Conservation (phyloP, 2,113 vertebrate genomes). For the Trogon surrucura region DNA sequence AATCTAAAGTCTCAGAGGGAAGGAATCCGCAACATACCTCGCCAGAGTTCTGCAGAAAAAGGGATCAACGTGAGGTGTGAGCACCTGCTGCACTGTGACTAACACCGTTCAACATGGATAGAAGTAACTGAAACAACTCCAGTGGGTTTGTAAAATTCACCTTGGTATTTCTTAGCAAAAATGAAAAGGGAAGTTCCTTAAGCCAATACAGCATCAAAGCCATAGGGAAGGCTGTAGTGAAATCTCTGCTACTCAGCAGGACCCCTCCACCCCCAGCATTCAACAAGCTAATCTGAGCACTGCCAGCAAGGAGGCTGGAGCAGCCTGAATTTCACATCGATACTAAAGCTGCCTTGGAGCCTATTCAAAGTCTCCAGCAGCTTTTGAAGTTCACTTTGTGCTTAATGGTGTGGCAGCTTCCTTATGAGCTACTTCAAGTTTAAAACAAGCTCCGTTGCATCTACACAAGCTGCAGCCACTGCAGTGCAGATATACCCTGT, state of each 20-base stretch:
- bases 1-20: background rate
- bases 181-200: background rate
- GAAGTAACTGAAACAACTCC: background rate
- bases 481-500: background rate
- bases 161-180: background rate
- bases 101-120: background rate
- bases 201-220: background rate
- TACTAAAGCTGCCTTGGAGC: background rate
- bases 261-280: background rate
- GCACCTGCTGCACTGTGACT: background rate
- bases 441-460: background rate
- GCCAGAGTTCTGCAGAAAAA: background rate
- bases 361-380: rapidly evolving
- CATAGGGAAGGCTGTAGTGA: background rate
- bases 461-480: background rate
- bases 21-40: background rate
- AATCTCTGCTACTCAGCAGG: background rate
- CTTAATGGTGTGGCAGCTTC: background rate
- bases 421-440: background rate
- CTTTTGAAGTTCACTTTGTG: background rate
- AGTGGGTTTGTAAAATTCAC: background rate
- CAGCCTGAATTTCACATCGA: rapidly evolving
- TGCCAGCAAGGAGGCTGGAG: background rate
- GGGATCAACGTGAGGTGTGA: rapidly evolving
- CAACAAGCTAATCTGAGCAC: background rate